Evolutionary conservation across 2,797 vertebrate species (phyloP).

Genomic region (Sebastes cheni): DNA sequence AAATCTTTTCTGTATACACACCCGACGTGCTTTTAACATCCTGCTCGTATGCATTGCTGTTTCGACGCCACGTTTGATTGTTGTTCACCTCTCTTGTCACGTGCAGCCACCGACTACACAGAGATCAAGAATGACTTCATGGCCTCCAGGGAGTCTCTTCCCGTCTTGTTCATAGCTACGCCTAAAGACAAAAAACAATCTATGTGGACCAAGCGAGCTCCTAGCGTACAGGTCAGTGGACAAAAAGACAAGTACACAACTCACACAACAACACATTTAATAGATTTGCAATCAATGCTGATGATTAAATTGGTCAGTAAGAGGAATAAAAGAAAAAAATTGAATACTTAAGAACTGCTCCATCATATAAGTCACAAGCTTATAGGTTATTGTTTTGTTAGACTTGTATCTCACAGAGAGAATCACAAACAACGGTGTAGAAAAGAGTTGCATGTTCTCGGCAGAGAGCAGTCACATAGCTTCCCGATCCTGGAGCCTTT

Average conservation of each 20-base stretch:
- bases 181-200: constrained; percentile 90
- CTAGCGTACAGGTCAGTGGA: constrained; percentile 87
- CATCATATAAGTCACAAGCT: background rate
- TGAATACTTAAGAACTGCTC: background rate
- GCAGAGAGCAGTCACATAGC: constrained; percentile 81
- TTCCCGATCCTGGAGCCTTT: constrained; percentile 82
- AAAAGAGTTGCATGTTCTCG: constrained; percentile 81
- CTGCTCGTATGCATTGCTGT: constrained; percentile 35
- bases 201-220: constrained; percentile 89
- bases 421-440: constrained; percentile 83
- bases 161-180: constrained; percentile 92
- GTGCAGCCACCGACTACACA: constrained; percentile 85
- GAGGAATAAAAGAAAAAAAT: background rate
- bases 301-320: background rate
- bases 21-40: constrained; percentile 58
- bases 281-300: background rate
- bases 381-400: background rate
- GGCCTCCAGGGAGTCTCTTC: constrained; percentile 86
- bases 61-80: constrained; percentile 23
- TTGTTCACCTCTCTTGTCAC: constrained; percentile 60
- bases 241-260: background rate
- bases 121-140: constrained; percentile 92
- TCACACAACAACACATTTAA: constrained; percentile 29
- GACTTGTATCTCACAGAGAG: background rate
- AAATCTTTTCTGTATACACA: constrained; percentile 51